Conservation (phyloP, 2,797 vertebrate species). For the Lacerta agilis region DNA sequence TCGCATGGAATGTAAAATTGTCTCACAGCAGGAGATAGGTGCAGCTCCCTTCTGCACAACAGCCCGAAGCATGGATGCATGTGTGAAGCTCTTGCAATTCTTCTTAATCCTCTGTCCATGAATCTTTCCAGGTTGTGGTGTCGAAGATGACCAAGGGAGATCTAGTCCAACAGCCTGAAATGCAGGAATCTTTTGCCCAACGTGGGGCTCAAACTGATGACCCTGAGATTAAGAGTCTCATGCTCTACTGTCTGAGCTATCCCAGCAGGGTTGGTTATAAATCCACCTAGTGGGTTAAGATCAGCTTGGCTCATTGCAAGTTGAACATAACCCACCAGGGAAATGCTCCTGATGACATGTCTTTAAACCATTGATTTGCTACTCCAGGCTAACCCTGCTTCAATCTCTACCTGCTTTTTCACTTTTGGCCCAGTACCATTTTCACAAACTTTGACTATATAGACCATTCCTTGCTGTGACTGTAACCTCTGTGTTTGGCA, state of each 20-base stretch:
- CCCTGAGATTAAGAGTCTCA: too few species aligned
- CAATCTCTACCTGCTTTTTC: neutral
- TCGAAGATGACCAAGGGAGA: too few species aligned
- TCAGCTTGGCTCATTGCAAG: neutral
- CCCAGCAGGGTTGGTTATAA: neutral
- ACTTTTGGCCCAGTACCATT: neutral
- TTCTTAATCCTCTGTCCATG: too few species aligned
- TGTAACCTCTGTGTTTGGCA: constrained; percentile 7
- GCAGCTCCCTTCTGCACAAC: neutral
- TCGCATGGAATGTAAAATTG: neutral
- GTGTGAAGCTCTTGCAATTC: neutral
- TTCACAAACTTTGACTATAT: neutral
- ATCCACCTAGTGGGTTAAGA: neutral
- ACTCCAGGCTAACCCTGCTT: neutral
- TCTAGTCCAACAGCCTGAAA: too few species aligned
- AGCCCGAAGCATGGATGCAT: neutral
- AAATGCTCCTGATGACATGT: too few species aligned
- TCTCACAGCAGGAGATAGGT: neutral
- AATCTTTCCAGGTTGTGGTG: too few species aligned
- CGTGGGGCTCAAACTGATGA: too few species aligned
- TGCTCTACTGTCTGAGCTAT: too few species aligned
- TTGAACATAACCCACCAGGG: neutral
- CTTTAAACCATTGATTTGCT: neutral
- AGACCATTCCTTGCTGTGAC: neutral
- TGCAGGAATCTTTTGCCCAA: too few species aligned